phyloP scores from a whole-genome alignment of 2,797 vertebrate genomes.

The Sebastes taczanowskii region DNA sequence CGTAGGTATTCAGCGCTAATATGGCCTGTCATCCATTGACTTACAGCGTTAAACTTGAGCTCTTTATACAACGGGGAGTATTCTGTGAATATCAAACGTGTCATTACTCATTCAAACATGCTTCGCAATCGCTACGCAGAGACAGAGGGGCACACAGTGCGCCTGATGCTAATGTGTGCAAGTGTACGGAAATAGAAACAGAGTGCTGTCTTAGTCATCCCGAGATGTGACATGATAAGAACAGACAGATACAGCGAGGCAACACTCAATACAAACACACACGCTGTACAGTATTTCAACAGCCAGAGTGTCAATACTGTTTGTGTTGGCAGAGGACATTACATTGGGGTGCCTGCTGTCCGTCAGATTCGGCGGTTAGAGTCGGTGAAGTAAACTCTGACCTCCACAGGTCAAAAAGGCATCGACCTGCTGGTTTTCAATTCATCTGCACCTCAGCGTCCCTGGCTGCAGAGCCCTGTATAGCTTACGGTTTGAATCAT shows the following conservation, averaged over 20 bases:
- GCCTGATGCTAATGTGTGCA: slow-evolving; percentile 62
- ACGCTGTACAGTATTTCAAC: slow-evolving; percentile 44
- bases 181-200: slow-evolving; percentile 63
- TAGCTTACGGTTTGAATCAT: slow-evolving; percentile 11
- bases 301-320: slow-evolving; percentile 48
- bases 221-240: slow-evolving; percentile 67
- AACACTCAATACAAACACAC: slow-evolving; percentile 64
- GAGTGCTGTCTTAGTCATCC: slow-evolving; percentile 57
- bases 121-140: slow-evolving; percentile 46
- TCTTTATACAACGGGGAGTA: slow-evolving; percentile 24
- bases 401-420: slow-evolving; percentile 21
- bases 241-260: slow-evolving; percentile 65
- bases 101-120: slow-evolving; percentile 51
- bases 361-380: slow-evolving; percentile 13
- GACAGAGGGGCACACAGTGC: slow-evolving; percentile 49
- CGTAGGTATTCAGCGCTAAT: not conserved
- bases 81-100: slow-evolving; percentile 48
- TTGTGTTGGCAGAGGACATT: slow-evolving; percentile 27
- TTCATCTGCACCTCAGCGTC: slow-evolving; percentile 5
- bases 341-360: slow-evolving; percentile 23
- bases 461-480: not conserved
- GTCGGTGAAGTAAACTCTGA: slow-evolving; percentile 34
- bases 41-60: slow-evolving; percentile 37
- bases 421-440: slow-evolving; percentile 1
- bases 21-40: slow-evolving; percentile 15